Percentiles rank a stretch among this genome's conserved stretches.
These are phyloP conservation scores for Phylloscopus trochiloides DNA, from an alignment of 2,113 vertebrate species.

Conservation along the genomic window DNA sequence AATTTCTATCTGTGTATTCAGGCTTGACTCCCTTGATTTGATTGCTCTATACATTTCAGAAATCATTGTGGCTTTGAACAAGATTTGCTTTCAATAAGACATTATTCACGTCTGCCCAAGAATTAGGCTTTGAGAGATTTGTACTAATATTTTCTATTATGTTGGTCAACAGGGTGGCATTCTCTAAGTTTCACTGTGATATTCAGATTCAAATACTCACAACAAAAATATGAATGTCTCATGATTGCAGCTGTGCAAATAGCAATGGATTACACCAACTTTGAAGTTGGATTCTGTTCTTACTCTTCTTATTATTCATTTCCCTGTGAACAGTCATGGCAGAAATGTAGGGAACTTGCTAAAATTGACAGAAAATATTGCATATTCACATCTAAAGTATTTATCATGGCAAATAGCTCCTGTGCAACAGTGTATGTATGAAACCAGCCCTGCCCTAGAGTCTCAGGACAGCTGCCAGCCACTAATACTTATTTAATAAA, in stretches of 20 bases:
- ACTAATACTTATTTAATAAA: neutral
- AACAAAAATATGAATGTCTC: slow-evolving; percentile 64
- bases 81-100: slow-evolving; percentile 43
- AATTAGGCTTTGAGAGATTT: slow-evolving; percentile 50
- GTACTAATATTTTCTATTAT: slow-evolving; percentile 64
- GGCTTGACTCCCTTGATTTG: slow-evolving; percentile 2
- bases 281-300: slow-evolving; percentile 1
- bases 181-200: slow-evolving; percentile 48
- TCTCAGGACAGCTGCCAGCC: neutral
- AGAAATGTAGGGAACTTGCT: neutral
- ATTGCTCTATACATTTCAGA: slow-evolving; percentile 49
- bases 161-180: slow-evolving; percentile 60
- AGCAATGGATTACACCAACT: slow-evolving; percentile 47
- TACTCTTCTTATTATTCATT: slow-evolving; percentile 28
- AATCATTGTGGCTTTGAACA: slow-evolving; percentile 43
- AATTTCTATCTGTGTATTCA: neutral
- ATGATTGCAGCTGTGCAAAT: slow-evolving; percentile 65
- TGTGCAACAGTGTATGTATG: neutral
- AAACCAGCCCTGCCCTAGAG: neutral
- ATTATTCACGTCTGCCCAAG: slow-evolving; percentile 34
- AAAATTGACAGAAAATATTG: neutral
- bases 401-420: neutral
- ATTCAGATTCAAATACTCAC: slow-evolving; percentile 61
- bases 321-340: neutral
- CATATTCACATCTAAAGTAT: neutral